Percentiles rank a stretch among this genome's conserved stretches.
phyloP scores from a whole-genome alignment of 2,113 vertebrate species.

The Pelecanoides urinatrix region DNA sequence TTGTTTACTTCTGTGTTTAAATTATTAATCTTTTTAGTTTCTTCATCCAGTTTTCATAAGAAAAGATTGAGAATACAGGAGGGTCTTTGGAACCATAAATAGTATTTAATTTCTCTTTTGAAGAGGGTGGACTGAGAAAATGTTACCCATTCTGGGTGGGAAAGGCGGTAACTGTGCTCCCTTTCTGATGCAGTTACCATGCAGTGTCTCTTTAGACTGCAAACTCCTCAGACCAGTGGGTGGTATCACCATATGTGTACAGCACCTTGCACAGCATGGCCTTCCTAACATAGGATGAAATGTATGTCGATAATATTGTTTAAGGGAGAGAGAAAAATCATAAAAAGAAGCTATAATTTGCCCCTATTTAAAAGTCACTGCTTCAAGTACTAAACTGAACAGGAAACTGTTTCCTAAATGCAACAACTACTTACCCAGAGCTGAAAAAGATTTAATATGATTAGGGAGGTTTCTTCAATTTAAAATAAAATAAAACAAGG shows the following conservation, averaged over 20 bases:
- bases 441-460: not conserved
- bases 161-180: not conserved
- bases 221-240: not conserved
- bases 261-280: not conserved
- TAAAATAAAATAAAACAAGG: not conserved
- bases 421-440: not conserved
- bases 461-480: not conserved
- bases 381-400: not conserved
- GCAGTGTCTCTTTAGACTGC: not conserved
- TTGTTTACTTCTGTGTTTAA: not conserved
- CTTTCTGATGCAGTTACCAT: not conserved
- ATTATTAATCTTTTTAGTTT: not conserved
- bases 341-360: not conserved
- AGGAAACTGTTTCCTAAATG: not conserved
- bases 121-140: conserved; percentile 38
- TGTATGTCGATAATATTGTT: not conserved
- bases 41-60: conserved; percentile 52
- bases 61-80: conserved; percentile 34
- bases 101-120: conserved; percentile 43
- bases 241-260: not conserved
- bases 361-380: not conserved
- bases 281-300: not conserved
- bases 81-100: conserved; percentile 16
- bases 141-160: not conserved
- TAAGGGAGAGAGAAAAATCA: not conserved